Base-by-base conservation (phyloP, 53 echinoderm and acorn worm species). In the Holothuria scabra region DNA sequence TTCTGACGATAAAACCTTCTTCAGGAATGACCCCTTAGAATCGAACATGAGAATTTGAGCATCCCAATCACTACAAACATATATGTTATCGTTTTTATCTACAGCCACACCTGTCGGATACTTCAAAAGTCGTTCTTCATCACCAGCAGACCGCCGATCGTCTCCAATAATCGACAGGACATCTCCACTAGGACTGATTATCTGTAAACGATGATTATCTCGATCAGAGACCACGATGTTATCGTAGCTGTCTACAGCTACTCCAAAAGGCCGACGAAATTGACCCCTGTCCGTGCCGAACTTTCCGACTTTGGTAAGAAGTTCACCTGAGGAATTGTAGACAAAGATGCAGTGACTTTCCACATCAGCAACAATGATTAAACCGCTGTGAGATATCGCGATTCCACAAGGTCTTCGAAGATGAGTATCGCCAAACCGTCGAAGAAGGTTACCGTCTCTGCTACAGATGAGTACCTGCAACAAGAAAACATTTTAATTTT, bases 31-130 rank as follows among this genome's bases (percentile, higher is more conserved):
- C 0, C 99, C 99, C 57, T 99, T 92, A 8, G 93, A 74, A 35
- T 85, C 61, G 83, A 99, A 99, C 90, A 93, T 99, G 61, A 94
- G 81, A 1, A 99, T 90, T 37, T 91, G 90, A 37, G 91, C 92
- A 84, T 99, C 94, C 99, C 99, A 99, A 74, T 99, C 99, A 65
- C 94, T 94, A 59, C 99, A 99, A 25, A 99, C 94, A 64, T 89
- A 86, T 74, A 99, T 85, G 82, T 99, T 99, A 69, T 99, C 94
- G 44, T 92, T 65, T 16, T 74, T 33, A 78, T 99, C 99, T 20
- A 93, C 87, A 8, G 94, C 87, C 6, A 99, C 85, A 1, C 99
- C 99, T 28, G 94, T 99, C 11, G 94, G 99, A 58, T 94, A 99
- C 41, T 91, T 92, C 61, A 99, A 64, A 49, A 90, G 82, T 6